Percentiles rank a stretch among this genome's conserved stretches.
phyloP scores from a whole-genome alignment of 2,797 vertebrate species.

The Phoxinus dragarum region DNA sequence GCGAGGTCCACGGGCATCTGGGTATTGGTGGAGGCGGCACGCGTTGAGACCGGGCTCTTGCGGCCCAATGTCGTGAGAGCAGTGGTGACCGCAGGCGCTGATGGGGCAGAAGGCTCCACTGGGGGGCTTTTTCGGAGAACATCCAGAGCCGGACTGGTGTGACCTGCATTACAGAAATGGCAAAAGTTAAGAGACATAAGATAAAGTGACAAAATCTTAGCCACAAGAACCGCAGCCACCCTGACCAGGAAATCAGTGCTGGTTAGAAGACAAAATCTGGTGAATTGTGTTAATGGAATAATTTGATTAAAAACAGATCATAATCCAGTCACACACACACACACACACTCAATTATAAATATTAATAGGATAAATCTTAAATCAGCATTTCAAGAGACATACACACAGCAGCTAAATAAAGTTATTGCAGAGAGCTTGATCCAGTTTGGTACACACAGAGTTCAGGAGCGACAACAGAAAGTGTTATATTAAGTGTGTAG shows the following conservation, averaged over 20 bases:
- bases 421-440: not conserved
- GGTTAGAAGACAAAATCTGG: not conserved
- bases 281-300: not conserved
- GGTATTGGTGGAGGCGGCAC: constrained; percentile 74
- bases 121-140: constrained; percentile 84
- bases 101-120: constrained; percentile 83
- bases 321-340: not conserved
- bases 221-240: not conserved
- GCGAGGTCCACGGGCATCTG: constrained; percentile 86
- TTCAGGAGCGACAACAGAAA: not conserved
- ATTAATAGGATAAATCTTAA: too few species aligned
- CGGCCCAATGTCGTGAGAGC: constrained; percentile 79
- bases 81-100: constrained; percentile 72
- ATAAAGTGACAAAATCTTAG: too few species aligned
- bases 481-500: not conserved
- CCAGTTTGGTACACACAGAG: not conserved
- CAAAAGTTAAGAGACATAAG: not conserved
- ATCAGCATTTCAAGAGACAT: not conserved
- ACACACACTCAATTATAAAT: not conserved
- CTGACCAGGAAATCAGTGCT: constrained; percentile 1
- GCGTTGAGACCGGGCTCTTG: constrained; percentile 82
- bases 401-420: not conserved
- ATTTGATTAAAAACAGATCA: not conserved
- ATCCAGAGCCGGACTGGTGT: constrained; percentile 83
- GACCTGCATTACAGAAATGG: constrained; percentile 73